Base-by-base conservation (phyloP, 1,140 invertebrate species). In the Drosophila willistoni region DNA sequence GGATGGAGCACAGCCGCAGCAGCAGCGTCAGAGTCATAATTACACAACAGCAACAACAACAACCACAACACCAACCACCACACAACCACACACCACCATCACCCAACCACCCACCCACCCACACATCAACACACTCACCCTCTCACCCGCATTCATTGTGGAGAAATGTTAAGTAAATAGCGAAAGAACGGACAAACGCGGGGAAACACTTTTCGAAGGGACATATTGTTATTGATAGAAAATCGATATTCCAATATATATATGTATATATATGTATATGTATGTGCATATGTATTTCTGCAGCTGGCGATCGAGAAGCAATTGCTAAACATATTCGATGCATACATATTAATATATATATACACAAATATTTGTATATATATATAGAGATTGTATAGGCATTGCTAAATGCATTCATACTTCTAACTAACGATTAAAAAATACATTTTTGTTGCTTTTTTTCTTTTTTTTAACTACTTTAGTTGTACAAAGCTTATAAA, bases 401-500 rank as follows among this genome's bases (percentile, higher is more conserved):
- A 77, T 75, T 77, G 74, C 74, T 67, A 67, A 61, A 78, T 77
- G 64, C 69, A 61, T 67, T 47, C 64, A 73, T 79, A 68, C 36
- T 68, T 69, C 61, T 61, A 62, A 57, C 42, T 17, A 42, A 65
- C 57, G 44, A 56, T 66, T 60, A 64, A 68, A 66, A 47, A 79
- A 82, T 64, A 74, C 71, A 78, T 71, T 77, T 86, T 86, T 79
- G 83, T 86, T 86, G 83, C 79, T 86, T 83, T 78, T 86, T 82
- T 86, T 82, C 73, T 86, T 86, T 83, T 79, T 76, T 83, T 79
- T 73, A 81, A 79, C 71, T 86, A 86, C 56, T 89, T 89, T 89
- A 89, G 84, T 89, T 89, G 84, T 89, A 89, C 77, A 89, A 89
- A 89, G 71, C 84, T 84, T 84, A 73, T 57, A 60, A 69, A 64